A percentile compares a stretch with the other conserved stretches of the same genome.
Evolutionary conservation across 2,888 invertebrate genomes (phyloP).

Genomic region (Tiliacea citrago): DNA sequence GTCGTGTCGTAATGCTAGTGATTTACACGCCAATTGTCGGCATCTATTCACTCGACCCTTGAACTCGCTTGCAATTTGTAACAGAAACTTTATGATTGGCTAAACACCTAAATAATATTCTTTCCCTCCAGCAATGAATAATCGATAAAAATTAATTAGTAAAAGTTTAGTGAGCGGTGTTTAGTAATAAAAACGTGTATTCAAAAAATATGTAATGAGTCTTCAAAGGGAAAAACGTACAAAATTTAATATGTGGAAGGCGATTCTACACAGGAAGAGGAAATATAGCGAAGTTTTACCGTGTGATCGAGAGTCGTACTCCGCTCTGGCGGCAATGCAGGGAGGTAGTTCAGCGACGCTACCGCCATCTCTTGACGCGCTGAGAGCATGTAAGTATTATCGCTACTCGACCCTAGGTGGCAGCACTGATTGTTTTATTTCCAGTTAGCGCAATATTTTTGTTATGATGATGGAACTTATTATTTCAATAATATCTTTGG

Average conservation of each 20-base stretch:
- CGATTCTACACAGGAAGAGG: conserved; percentile 86
- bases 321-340: conserved; percentile 87
- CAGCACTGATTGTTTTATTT: conserved; percentile 53
- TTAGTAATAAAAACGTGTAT: conserved; percentile 54
- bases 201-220: conserved; percentile 82
- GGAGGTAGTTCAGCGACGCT: conserved; percentile 87
- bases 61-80: conserved; percentile 62
- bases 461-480: not conserved
- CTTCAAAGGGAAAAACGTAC: conserved; percentile 83
- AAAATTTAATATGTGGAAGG: conserved; percentile 88
- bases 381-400: conserved; percentile 88
- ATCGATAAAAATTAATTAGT: conserved; percentile 29
- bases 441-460: not conserved
- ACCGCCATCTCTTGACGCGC: conserved; percentile 89
- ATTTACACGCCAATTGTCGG: conserved; percentile 83
- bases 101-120: conserved; percentile 11
- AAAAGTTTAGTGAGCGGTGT: conserved; percentile 28
- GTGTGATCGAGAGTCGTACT: conserved; percentile 86
- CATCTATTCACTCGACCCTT: conserved; percentile 71
- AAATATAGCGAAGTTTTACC: conserved; percentile 86
- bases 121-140: conserved; percentile 38
- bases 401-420: conserved; percentile 83
- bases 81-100: conserved; percentile 65
- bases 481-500: not conserved
- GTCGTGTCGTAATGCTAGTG: conserved; percentile 72